Conservation (phyloP, 64 coral and sea anemone species). For the Hydrozoanthus tunicans region DNA sequence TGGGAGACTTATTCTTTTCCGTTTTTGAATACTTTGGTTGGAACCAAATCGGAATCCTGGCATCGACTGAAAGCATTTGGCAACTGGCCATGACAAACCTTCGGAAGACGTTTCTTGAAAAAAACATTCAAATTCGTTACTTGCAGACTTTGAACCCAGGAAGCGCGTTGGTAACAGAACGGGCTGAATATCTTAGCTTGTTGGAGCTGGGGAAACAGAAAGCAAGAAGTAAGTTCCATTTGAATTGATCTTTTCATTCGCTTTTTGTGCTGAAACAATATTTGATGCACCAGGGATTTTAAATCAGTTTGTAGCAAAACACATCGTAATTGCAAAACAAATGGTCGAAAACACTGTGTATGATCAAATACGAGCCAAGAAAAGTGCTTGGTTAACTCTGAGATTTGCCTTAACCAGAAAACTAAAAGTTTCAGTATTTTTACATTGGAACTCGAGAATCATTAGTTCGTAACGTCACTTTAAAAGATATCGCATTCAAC, state of each 20-base stretch:
- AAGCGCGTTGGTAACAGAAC: conserved; percentile 77
- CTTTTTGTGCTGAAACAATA: not conserved
- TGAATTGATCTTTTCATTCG: not conserved
- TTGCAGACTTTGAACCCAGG: conserved; percentile 86
- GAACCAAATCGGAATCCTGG: conserved; percentile 87
- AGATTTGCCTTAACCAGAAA: too few relatives aligned
- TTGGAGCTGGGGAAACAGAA: conserved; percentile 67
- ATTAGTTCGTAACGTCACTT: too few relatives aligned
- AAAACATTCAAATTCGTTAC: conserved; percentile 77
- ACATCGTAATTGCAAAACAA: too few relatives aligned
- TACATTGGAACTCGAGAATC: too few relatives aligned
- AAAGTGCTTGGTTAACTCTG: too few relatives aligned
- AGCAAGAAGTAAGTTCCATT: conserved; percentile 73
- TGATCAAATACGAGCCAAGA: too few relatives aligned
- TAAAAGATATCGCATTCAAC: too few relatives aligned
- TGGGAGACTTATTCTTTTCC: conserved; percentile 77
- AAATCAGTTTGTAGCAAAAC: too few relatives aligned
- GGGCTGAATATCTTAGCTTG: conserved; percentile 82
- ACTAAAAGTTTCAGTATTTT: too few relatives aligned
- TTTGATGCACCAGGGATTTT: not conserved
- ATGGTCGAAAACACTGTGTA: too few relatives aligned
- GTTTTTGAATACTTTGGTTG: conserved; percentile 84
- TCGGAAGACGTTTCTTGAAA: conserved; percentile 76
- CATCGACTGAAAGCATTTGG: conserved; percentile 89
- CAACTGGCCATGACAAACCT: conserved; percentile 84